Evolutionary conservation across 2,888 invertebrate genomes (phyloP), one percentile per base, ranked within the genome.

Genomic region (Lingula anatina): DNA sequence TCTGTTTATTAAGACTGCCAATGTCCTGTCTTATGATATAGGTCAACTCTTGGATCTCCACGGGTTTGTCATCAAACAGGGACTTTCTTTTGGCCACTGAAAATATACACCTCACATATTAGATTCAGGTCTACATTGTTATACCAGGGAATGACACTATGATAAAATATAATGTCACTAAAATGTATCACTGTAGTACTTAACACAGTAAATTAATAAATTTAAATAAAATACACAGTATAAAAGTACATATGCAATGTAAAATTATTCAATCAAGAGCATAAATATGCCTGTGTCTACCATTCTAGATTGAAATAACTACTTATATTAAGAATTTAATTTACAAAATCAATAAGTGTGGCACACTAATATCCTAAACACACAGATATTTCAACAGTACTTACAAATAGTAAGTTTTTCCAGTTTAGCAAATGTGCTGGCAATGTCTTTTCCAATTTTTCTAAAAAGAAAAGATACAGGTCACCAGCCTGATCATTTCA

Each of bases 1-100:
- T 96, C 80, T 97, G 95, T 73, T 92, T 89, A 79, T 97, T 99
- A 57, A 99, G 82, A 61, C 89, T 90, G 74, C 87, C 88, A 55
- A 99, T 83, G 77, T 99, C 99, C 57, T 93, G 91, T 80, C 96
- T 96, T 51, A 99, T 94, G 50, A 96, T 95, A 70, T 91, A 92
- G 1, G 96, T 97, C 50, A 99, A 79, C 75, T 97, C 95, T 76
- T 99, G 95, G 51, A 99, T 95, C 82, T 99, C 97, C 47, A 87
- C 84, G 28, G 94, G 90, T 76, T 92, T 84, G 75, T 99, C 97
- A 78, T 97, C 94, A 80, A 97, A 99, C 47, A 99, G 82, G 0
- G 95, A 94, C 77, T 93, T 94, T 71, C 90, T 86, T 80, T 95
- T 96, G n/a, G 97, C 96, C 84, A 99, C 73, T 73, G 66, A 38